Base-by-base conservation (phyloP, 2,888 invertebrate genomes). In the Mythimna loreyi region DNA sequence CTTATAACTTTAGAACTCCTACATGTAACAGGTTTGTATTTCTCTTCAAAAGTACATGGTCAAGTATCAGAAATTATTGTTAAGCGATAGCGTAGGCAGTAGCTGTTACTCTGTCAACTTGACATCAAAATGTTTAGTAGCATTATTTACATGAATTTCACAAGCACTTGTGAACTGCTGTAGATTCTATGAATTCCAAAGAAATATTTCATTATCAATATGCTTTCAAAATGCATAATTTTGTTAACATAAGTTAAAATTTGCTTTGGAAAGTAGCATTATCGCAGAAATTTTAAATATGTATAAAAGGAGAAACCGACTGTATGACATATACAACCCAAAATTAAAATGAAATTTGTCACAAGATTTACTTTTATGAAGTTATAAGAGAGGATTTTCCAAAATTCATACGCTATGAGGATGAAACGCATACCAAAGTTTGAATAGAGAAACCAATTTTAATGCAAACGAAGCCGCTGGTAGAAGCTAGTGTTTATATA, bases 51-150 rank as follows among this genome's bases (percentile, higher is more conserved):
- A 57, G 68, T 74, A 67, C 63, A 57, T 57, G 50, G 56, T 75
- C 72, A 70, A 72, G 72, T 69, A 66, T 23, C 36, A 28, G 21
- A 47, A 64, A 56, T 70, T 76, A 50, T 82, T 83, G 77, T 84
- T 78, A 70, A 84, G 68, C 80, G 83, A 86, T 87, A 84, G 90
- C 86, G 89, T 91, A 89, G 89, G 90, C 73, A 88, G 90, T 86
- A 88, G 88, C 86, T 75, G 79, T 80, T 82, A 69, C 69, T 67
- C 73, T 82, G 82, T 86, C 85, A 85, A 71, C 76, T 86, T 80
- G 79, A 81, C 82, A 78, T 80, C 69, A 56, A 76, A 86, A 83
- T 75, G 71, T 81, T 80, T 74, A 59, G 80, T 67, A 82, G 81
- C 74, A 78, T 68, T 81, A 75, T 83, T 85, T 81, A 81, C 68